phyloP scores from a whole-genome alignment of 2,888 invertebrate genomes.

The Lasiommata megera region DNA sequence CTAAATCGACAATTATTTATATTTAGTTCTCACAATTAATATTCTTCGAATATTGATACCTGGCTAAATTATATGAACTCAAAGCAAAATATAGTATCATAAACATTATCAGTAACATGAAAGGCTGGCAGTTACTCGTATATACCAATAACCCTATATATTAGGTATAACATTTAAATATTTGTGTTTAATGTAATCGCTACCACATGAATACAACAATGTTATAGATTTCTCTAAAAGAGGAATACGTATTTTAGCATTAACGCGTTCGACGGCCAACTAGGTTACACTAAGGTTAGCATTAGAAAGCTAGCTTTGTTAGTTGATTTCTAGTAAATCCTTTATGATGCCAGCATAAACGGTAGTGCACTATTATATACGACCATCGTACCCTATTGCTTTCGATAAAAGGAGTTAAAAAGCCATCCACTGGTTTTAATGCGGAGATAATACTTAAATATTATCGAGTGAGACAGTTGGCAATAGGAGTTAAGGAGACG shows the following conservation, averaged over 20 bases:
- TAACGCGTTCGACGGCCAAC: slow-evolving; percentile 9
- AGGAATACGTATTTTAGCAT: slow-evolving; percentile 3
- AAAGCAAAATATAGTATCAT: not conserved
- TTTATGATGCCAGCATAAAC: slow-evolving; percentile 28
- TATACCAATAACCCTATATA: not conserved
- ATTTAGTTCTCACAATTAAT: too few species aligned
- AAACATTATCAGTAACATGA: not conserved
- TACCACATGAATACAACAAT: slow-evolving; percentile 6
- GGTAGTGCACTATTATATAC: slow-evolving; percentile 27
- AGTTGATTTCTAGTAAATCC: slow-evolving; percentile 21
- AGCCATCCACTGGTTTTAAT: slow-evolving; percentile 29
- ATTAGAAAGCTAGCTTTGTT: slow-evolving; percentile 26
- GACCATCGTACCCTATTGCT: slow-evolving; percentile 25
- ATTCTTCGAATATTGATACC: too few species aligned
- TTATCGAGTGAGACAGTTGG: slow-evolving; percentile 21
- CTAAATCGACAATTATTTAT: too few species aligned
- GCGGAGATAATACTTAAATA: slow-evolving; percentile 28
- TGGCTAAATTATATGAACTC: too few species aligned
- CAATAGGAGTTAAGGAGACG: slow-evolving; percentile 11
- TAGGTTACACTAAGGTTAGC: slow-evolving; percentile 14
- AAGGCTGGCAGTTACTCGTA: not conserved
- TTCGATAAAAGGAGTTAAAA: slow-evolving; percentile 30
- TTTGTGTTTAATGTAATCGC: not conserved
- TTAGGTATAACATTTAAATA: not conserved
- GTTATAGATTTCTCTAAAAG: slow-evolving; percentile 8